Percentiles rank a stretch among this genome's conserved stretches.
These are phyloP conservation scores for Enteromius argenteus DNA, from an alignment of 2,797 vertebrate genomes.

Conservation along the genomic window DNA sequence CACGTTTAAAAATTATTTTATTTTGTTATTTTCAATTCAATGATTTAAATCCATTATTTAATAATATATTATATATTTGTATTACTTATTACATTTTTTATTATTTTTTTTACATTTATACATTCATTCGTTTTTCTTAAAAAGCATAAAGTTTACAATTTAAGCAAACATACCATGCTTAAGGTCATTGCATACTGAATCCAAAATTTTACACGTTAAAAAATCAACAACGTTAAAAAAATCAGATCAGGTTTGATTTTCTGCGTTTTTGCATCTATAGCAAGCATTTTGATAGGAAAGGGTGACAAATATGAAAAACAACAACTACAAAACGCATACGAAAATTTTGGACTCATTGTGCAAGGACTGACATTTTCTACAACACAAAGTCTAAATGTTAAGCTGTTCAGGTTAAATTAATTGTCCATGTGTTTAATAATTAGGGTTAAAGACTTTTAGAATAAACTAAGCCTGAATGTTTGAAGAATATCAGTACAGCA, in stretches of 20 bases:
- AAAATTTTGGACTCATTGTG: no score
- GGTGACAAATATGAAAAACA: no score
- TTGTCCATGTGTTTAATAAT: neutral
- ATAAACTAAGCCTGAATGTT: conserved; percentile 10
- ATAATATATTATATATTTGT: neutral
- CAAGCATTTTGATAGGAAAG: no score
- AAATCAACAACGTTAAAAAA: no score
- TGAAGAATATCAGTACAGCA: neutral
- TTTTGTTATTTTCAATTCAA: neutral
- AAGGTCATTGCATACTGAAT: no score
- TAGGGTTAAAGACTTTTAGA: neutral
- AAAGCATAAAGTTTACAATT: neutral
- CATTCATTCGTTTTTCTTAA: neutral
- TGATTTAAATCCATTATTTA: neutral
- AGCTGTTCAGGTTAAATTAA: neutral
- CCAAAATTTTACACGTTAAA: no score
- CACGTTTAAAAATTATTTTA: neutral
- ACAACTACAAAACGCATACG: no score
- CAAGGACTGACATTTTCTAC: neutral
- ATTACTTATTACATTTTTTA: neutral
- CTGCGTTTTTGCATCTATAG: no score
- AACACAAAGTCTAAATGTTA: neutral
- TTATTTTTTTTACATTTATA: neutral
- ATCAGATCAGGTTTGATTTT: no score
- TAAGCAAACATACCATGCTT: neutral